These are phyloP conservation scores for Porites lobata DNA, from an alignment of 92 coral and sea anemone genomes.

Conservation along the genomic window DNA sequence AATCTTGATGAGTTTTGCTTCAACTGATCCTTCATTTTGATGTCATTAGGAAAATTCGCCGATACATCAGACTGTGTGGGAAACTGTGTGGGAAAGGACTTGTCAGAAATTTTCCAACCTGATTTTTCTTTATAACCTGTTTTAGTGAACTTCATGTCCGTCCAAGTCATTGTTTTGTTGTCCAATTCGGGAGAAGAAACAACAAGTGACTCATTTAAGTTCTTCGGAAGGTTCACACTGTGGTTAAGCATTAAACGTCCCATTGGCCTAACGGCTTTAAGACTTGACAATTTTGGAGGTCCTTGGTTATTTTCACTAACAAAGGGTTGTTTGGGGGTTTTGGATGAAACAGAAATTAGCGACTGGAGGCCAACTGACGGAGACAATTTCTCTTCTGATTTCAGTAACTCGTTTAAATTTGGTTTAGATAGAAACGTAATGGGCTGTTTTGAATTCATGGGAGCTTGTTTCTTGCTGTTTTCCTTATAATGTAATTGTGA, in stretches of 20 bases:
- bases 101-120: background rate
- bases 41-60: background rate
- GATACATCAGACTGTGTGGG: background rate
- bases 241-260: background rate
- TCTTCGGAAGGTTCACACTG: background rate
- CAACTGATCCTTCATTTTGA: background rate
- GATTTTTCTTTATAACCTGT: background rate
- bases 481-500: background rate
- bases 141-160: background rate
- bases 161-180: background rate
- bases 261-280: slow-evolving; percentile 1
- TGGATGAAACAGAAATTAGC: background rate
- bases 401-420: background rate
- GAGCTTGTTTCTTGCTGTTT: background rate
- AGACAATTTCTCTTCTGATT: background rate
- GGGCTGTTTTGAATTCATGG: background rate
- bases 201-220: background rate
- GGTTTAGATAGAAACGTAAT: background rate
- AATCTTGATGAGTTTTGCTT: background rate
- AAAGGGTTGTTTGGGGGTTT: background rate
- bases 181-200: background rate
- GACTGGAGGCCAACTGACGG: background rate
- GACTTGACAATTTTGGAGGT: background rate
- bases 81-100: background rate
- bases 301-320: background rate